A percentile compares a stretch with the other conserved stretches of the same genome.
Conservation (phyloP, 2,113 vertebrate genomes). For the Nesoenas mayeri region DNA sequence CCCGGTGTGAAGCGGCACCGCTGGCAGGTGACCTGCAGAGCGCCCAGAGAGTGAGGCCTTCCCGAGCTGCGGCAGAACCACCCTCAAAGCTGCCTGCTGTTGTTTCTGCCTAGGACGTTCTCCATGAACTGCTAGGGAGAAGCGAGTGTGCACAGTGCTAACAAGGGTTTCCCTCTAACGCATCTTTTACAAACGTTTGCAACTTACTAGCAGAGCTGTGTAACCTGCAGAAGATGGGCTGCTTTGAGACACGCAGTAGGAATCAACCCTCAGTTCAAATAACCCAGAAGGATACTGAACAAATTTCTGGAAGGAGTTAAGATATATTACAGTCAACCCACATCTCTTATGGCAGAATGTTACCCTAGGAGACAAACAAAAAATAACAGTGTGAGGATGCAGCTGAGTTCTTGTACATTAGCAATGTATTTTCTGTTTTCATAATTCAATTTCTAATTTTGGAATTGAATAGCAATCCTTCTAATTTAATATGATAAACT, state of each 20-base stretch:
- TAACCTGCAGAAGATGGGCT: not conserved
- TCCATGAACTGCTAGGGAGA: not conserved
- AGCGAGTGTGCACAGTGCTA: not conserved
- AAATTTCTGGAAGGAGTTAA: not conserved
- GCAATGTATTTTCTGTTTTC: not conserved
- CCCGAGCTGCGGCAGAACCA: not conserved
- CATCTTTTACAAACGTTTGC: not conserved
- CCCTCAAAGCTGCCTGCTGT: not conserved
- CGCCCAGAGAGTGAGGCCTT: not conserved
- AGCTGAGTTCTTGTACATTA: not conserved
- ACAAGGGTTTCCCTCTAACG: not conserved
- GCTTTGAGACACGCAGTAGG: rapidly evolving
- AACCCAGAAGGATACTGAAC: not conserved
- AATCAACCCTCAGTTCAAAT: not conserved
- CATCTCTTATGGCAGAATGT: not conserved
- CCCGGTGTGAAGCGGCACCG: rapidly evolving
- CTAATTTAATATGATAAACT: not conserved
- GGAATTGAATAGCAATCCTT: not conserved
- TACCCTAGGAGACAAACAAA: not conserved
- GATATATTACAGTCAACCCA: not conserved
- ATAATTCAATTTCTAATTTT: not conserved
- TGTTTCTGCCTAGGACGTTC: not conserved
- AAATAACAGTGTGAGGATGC: not conserved
- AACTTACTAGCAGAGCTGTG: not conserved
- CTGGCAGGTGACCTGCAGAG: too few species aligned